Evolutionary conservation across 2,888 invertebrate genomes (phyloP).

Genomic region (Chrysodeixis includens): DNA sequence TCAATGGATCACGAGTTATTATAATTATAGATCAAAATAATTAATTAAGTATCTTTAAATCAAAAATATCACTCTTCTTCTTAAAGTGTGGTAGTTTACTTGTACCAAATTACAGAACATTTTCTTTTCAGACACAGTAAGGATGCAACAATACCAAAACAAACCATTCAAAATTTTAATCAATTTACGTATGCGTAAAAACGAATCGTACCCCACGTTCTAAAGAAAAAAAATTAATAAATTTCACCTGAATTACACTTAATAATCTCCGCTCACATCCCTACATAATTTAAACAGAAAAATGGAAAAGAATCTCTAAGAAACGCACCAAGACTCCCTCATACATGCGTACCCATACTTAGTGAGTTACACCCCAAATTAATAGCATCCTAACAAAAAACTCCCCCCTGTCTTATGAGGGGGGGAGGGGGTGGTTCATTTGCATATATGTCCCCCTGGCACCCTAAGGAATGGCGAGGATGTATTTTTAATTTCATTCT

Average conservation of each 20-base stretch:
- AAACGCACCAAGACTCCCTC: slow-evolving; percentile 70
- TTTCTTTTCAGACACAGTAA: background rate
- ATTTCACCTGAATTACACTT: slow-evolving; percentile 80
- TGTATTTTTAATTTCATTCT: slow-evolving; percentile 90
- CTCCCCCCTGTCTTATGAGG: slow-evolving; percentile 85
- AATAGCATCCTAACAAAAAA: slow-evolving; percentile 89
- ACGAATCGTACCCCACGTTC: slow-evolving; percentile 42
- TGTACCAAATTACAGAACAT: too few relatives aligned
- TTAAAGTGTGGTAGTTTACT: too few relatives aligned
- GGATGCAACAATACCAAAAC: slow-evolving; percentile 32
- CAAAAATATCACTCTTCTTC: too few relatives aligned
- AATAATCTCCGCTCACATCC: slow-evolving; percentile 80
- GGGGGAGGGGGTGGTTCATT: slow-evolving; percentile 83
- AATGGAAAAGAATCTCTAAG: slow-evolving; percentile 69
- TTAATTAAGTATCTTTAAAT: too few relatives aligned
- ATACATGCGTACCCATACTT: slow-evolving; percentile 80
- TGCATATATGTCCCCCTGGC: slow-evolving; percentile 89
- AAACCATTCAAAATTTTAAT: slow-evolving; percentile 45
- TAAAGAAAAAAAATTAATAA: slow-evolving; percentile 65
- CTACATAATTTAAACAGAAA: slow-evolving; percentile 86
- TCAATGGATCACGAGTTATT: too few relatives aligned
- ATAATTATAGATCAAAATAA: too few relatives aligned
- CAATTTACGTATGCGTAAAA: slow-evolving; percentile 40
- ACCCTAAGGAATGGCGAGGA: slow-evolving; percentile 87
- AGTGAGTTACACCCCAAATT: slow-evolving; percentile 88